Evolutionary conservation across 2,797 vertebrate genomes (phyloP).

Genomic region (Sardinella longiceps): DNA sequence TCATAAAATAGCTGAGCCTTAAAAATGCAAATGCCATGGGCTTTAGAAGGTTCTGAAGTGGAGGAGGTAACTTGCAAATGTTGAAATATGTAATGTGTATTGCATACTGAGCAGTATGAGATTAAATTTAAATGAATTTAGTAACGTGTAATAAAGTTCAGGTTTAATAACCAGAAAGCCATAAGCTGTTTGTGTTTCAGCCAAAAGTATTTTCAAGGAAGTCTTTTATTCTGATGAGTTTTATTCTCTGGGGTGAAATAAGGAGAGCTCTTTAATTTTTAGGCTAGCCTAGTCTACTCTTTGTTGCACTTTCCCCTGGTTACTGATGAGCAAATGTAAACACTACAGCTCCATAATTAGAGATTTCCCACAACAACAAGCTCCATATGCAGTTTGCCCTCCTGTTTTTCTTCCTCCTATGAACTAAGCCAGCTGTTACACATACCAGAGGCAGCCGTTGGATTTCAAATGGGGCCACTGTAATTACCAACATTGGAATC

Average conservation of each 20-base stretch:
- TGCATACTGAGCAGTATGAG: neutral
- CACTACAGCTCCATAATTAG: neutral
- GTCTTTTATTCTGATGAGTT: neutral
- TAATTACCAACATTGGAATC: neutral
- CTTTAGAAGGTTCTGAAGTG: neutral
- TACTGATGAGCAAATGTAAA: neutral
- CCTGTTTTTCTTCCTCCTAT: neutral
- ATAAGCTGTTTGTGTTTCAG: neutral
- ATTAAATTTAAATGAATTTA: neutral
- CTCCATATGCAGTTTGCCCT: neutral
- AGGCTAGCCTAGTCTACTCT: neutral
- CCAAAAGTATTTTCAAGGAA: neutral
- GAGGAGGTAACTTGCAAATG: neutral
- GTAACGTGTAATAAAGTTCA: neutral
- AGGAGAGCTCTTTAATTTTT: neutral
- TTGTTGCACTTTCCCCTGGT: slow-evolving; percentile 2
- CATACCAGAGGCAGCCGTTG: neutral
- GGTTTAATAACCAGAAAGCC: neutral
- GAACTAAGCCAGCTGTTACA: neutral
- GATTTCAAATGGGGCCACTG: neutral
- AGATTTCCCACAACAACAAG: slow-evolving; percentile 23
- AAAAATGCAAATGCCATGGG: neutral
- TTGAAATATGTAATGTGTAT: neutral
- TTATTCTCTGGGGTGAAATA: neutral
- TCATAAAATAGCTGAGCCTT: neutral